Evolutionary conservation across 2,113 vertebrate species (phyloP), one percentile per base, ranked within the genome.

Genomic region (Carassius carassius): DNA sequence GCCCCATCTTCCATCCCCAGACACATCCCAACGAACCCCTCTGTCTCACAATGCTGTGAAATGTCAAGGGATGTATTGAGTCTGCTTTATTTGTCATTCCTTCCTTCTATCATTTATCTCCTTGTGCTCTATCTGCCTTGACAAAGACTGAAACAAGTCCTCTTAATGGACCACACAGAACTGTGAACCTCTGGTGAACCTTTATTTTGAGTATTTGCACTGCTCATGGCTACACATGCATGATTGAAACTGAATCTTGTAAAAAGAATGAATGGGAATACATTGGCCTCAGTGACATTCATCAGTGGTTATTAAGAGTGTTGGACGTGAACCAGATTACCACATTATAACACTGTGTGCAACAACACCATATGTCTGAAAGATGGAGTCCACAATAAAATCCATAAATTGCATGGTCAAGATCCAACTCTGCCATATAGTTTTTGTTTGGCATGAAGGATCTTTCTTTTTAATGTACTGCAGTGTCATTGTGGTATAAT

Each of bases 331-430:
- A 78, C 23, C 83, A 32, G 21, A 21, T 81, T 37, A 60, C 67
- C 54, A 51, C 54, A 60, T 72, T 54, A 49, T 37, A 75, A 72
- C 25, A 5, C 44, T 63, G 56, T 23, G 44, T 69, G 41, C 47
- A 78, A 78, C 13, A 54, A 84, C 58, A 21, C 49, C 60, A 58
- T 78, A 81, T 74, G 32, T n/a, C 32, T 41, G 47, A 76, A 49
- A 81, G 8, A 11, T 37, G 82, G 51, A 73, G 25, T 11, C 73
- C 13, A 29, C 35, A 69, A 37, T 78, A 72, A 81, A 85, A 49
- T 76, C 81, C 74, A 65, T 41, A 81, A 86, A 74, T 9, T 32
- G n/a, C 56, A 63, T 41, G 32, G 80, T 67, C 76, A n/a, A 78
- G 35, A 49, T 81, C 73, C 65, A 85, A 81, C 65, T 81, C 9